A percentile compares a stretch with the other conserved stretches of the same genome.
These are phyloP conservation scores for Deilephila porcellus DNA, from an alignment of 2,888 invertebrate species.

Conservation along the genomic window DNA sequence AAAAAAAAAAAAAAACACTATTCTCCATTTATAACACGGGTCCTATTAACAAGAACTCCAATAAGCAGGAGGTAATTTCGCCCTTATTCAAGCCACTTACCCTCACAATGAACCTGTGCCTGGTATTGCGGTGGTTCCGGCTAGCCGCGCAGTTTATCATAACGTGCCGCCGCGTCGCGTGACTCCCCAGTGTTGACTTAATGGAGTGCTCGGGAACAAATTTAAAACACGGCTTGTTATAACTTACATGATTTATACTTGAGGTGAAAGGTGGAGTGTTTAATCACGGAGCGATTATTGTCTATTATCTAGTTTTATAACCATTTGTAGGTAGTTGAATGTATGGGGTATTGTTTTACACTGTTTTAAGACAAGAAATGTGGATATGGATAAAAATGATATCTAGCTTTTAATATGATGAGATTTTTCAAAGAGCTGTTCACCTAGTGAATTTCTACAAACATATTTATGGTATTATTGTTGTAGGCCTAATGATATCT, in stretches of 20 bases:
- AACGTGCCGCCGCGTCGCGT: conserved; percentile 64
- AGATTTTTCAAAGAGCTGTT: no score
- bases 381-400: no score
- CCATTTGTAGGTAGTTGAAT: no score
- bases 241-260: conserved; percentile 60
- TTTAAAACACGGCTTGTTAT: conserved; percentile 63
- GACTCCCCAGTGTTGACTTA: conserved; percentile 75
- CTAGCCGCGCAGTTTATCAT: conserved; percentile 55
- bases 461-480: no score
- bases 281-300: conserved; percentile 29
- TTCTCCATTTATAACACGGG: not conserved
- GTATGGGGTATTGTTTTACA: no score
- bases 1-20: not conserved
- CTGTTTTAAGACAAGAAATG: no score
- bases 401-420: no score
- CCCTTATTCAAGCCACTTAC: conserved; percentile 16
- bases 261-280: conserved; percentile 34
- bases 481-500: no score
- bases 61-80: not conserved
- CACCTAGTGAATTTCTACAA: no score
- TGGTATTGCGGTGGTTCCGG: conserved; percentile 33
- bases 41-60: not conserved
- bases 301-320: not conserved
- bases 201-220: conserved; percentile 73
- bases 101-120: not conserved